phyloP scores from a whole-genome alignment of 2,113 vertebrate species.

The Rhodinocichla rosea region DNA sequence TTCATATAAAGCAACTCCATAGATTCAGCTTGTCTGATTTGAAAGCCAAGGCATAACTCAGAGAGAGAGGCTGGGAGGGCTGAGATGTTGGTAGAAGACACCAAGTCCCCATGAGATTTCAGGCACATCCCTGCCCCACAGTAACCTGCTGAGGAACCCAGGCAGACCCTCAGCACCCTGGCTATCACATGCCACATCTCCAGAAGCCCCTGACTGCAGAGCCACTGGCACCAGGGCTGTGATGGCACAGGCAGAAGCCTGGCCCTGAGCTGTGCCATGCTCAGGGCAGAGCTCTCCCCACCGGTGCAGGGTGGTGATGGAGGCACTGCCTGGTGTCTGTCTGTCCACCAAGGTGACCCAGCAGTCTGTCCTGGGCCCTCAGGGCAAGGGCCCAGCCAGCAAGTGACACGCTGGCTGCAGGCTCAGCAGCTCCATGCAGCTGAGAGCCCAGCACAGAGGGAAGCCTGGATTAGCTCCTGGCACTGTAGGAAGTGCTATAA shows the following conservation, averaged over 20 bases:
- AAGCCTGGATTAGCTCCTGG: constrained; percentile 59
- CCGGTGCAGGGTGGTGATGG: rapidly evolving
- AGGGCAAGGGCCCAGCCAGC: neutral
- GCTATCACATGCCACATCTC: neutral
- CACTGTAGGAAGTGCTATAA: constrained; percentile 51
- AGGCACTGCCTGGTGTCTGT: neutral
- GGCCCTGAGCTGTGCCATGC: neutral
- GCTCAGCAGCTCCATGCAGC: constrained; percentile 23
- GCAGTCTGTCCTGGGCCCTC: neutral
- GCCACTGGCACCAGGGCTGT: neutral
- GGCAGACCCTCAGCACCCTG: neutral
- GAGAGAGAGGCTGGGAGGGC: neutral
- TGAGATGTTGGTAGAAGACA: neutral
- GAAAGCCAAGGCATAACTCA: neutral
- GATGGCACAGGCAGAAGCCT: neutral
- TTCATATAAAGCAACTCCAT: neutral
- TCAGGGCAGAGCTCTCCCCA: neutral
- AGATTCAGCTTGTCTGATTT: neutral
- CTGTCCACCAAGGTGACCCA: rapidly evolving
- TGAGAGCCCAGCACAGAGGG: constrained; percentile 31
- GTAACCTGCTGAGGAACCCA: neutral
- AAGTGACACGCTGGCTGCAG: neutral
- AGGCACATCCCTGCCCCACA: neutral
- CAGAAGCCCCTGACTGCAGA: neutral
- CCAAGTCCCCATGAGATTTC: neutral